phyloP scores from a whole-genome alignment of 2,888 invertebrate genomes.

The Polydrusus tereticollis region DNA sequence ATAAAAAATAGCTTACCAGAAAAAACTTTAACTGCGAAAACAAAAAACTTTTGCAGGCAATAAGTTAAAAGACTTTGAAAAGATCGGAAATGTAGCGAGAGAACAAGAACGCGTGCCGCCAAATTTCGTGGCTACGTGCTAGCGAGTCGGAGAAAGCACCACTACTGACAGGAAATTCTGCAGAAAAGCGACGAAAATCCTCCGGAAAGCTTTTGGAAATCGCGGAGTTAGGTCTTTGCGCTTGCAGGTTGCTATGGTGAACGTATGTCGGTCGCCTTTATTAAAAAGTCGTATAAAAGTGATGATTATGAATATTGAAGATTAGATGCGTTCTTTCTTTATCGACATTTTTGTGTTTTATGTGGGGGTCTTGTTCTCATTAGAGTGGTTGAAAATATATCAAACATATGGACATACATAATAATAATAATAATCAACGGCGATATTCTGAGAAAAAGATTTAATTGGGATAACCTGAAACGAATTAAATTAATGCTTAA shows the following conservation, averaged over 20 bases:
- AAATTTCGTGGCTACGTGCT: slow-evolving; percentile 1
- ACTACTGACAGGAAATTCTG: slow-evolving; percentile 15
- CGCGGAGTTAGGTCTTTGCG: background rate
- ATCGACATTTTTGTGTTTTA: no score
- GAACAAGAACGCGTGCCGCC: slow-evolving; percentile 13
- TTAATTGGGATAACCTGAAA: no score
- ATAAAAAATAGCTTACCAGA: no score
- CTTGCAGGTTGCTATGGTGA: slow-evolving; percentile 1
- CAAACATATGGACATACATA: no score
- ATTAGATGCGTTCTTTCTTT: no score
- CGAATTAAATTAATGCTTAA: no score
- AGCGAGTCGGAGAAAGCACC: background rate
- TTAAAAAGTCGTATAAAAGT: background rate
- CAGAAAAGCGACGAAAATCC: background rate
- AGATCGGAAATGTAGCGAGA: slow-evolving; percentile 11
- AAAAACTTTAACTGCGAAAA: background rate
- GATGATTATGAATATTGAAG: background rate
- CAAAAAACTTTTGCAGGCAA: background rate
- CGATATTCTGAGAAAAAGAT: no score
- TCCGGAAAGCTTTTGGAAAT: background rate
- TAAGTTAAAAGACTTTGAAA: slow-evolving; percentile 4
- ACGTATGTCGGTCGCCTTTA: background rate
- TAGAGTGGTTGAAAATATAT: no score
- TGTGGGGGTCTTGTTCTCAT: no score
- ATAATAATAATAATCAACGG: no score